These are phyloP conservation scores for Antechinus stuartii DNA, from an alignment of 2,113 vertebrate species.

Conservation along the genomic window DNA sequence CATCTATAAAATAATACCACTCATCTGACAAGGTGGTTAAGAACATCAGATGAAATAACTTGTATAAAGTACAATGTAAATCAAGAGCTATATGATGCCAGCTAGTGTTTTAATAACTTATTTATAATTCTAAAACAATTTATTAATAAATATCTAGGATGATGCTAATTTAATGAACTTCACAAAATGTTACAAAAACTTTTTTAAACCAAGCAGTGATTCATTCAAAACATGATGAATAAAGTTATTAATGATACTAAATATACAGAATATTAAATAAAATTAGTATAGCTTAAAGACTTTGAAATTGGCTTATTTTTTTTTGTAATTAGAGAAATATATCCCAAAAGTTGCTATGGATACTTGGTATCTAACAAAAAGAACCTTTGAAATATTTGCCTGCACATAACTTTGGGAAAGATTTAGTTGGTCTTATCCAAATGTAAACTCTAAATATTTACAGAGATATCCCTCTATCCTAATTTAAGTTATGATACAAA, in stretches of 20 bases:
- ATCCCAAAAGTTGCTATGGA: constrained; percentile 53
- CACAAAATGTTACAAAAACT: constrained; percentile 69
- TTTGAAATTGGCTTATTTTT: constrained; percentile 61
- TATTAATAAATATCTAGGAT: constrained; percentile 74
- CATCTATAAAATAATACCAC: background rate
- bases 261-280: constrained; percentile 48
- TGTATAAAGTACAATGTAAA: background rate
- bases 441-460: constrained; percentile 53
- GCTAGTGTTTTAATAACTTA: background rate
- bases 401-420: constrained; percentile 43
- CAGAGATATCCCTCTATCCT: constrained; percentile 44
- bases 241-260: constrained; percentile 66
- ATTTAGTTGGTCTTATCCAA: constrained; percentile 61
- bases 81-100: background rate
- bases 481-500: constrained; percentile 18
- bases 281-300: constrained; percentile 40
- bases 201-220: constrained; percentile 60
- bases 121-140: constrained; percentile 61
- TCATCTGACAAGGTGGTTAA: background rate
- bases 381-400: constrained; percentile 61
- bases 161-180: constrained; percentile 76
- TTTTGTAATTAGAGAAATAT: constrained; percentile 35
- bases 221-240: constrained; percentile 79
- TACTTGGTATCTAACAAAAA: constrained; percentile 62
- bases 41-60: background rate